Percentiles rank a stretch among this genome's conserved stretches.
Evolutionary conservation across 2,888 invertebrate genomes (phyloP).

Genomic region (Agriotes lineatus): DNA sequence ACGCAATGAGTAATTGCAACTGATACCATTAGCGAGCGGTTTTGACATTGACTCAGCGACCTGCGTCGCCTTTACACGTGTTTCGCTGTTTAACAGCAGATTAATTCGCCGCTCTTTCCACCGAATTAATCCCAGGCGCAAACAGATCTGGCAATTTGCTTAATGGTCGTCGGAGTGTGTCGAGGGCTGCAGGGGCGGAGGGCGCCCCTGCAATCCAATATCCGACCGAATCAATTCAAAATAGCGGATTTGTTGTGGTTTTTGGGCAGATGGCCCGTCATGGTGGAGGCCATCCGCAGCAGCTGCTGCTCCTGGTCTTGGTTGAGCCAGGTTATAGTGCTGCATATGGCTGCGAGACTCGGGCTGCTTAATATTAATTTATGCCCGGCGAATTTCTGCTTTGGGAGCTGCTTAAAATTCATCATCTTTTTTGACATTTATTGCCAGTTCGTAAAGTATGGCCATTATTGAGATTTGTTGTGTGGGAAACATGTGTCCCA

Average conservation of each 20-base stretch:
- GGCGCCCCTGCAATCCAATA: conserved; percentile 2
- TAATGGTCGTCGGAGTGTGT: conserved; percentile 5
- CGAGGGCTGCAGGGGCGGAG: neutral
- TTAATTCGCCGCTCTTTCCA: neutral
- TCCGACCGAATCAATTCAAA: conserved; percentile 6
- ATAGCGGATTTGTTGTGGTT: conserved; percentile 7
- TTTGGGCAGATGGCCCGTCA: conserved; percentile 4
- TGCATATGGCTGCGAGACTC: neutral
- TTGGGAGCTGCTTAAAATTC: too few relatives aligned
- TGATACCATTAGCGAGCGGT: conserved; percentile 12
- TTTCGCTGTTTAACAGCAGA: conserved; percentile 4
- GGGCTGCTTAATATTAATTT: too few relatives aligned
- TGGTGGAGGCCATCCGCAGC: neutral
- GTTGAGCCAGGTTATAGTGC: neutral
- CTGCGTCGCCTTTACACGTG: conserved; percentile 13
- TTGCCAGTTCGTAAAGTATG: too few relatives aligned
- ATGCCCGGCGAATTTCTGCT: too few relatives aligned
- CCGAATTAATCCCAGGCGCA: conserved; percentile 1
- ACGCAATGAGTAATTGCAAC: conserved; percentile 7
- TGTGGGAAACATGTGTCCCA: too few relatives aligned
- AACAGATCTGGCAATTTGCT: neutral
- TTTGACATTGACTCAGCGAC: conserved; percentile 18
- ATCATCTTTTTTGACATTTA: too few relatives aligned
- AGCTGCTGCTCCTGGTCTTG: neutral
- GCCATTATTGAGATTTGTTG: too few relatives aligned